Percentiles rank a stretch among this genome's conserved stretches.
Conservation (phyloP, 2,113 vertebrate species). For the Laterallus jamaicensis region DNA sequence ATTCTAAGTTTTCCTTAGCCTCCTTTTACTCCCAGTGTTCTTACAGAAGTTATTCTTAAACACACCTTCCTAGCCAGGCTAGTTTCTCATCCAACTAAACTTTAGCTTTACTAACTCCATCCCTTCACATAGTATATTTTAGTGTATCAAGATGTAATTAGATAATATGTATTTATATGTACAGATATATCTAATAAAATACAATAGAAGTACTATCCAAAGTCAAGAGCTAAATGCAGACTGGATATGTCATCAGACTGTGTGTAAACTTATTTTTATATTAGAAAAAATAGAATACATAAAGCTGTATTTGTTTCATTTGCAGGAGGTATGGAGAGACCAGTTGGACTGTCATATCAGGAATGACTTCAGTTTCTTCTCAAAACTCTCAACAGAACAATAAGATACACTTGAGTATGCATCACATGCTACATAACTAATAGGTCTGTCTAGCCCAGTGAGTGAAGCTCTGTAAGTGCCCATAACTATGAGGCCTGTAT, state of each 20-base stretch:
- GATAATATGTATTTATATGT: not conserved
- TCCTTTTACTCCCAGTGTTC: not conserved
- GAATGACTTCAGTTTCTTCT: not conserved
- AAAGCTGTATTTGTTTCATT: not conserved
- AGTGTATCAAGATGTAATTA: not conserved
- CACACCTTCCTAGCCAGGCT: not conserved
- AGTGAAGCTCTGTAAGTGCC: not conserved
- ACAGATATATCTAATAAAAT: not conserved
- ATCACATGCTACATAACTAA: not conserved
- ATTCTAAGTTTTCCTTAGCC: not conserved
- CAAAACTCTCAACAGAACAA: not conserved
- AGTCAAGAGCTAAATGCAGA: not conserved
- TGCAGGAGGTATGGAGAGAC: not conserved
- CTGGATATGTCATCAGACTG: not conserved
- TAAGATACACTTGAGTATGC: not conserved
- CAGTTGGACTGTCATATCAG: not conserved
- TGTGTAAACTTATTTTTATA: not conserved
- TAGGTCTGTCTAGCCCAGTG: not conserved
- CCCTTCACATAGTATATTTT: not conserved
- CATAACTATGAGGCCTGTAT: not conserved
- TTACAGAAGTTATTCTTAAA: not conserved
- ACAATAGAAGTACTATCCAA: not conserved
- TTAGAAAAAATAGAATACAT: not conserved
- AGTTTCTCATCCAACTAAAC: not conserved
- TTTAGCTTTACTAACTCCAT: not conserved